phyloP scores from a whole-genome alignment of 2,797 vertebrate genomes.

The Sandelia bainsii region DNA sequence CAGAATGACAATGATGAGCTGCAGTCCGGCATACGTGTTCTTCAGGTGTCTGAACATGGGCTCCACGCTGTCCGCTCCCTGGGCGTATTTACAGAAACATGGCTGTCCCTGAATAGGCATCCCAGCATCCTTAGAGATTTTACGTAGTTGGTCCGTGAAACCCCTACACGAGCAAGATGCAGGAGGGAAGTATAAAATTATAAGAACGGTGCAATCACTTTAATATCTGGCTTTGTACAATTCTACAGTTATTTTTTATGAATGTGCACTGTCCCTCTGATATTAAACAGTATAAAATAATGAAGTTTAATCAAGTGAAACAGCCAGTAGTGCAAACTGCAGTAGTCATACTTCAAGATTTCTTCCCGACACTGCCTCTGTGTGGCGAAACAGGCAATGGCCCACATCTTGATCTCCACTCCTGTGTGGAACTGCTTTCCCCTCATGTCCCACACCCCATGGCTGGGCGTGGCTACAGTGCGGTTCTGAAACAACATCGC shows the following conservation, averaged over 20 bases:
- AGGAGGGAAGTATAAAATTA: background rate
- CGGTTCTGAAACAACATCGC: conserved; percentile 89
- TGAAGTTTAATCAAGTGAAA: too few relatives aligned
- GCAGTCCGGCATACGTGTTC: conserved; percentile 95
- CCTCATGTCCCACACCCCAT: conserved; percentile 98
- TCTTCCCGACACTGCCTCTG: conserved; percentile 98
- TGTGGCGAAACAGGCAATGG: conserved; percentile 98
- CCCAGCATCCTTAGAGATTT: conserved; percentile 98
- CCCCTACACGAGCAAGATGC: conserved; percentile 51
- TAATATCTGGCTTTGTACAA: too few relatives aligned
- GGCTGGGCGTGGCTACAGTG: conserved; percentile 97
- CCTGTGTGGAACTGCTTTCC: conserved; percentile 99
- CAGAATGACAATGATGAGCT: conserved; percentile 97
- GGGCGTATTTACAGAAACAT: conserved; percentile 98
- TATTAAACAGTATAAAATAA: too few relatives aligned
- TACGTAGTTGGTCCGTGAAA: conserved; percentile 97
- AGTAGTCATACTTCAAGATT: conserved; percentile 92
- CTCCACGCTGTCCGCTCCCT: conserved; percentile 98
- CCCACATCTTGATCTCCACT: conserved; percentile 99
- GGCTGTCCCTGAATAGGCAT: conserved; percentile 99
- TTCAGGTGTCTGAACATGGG: conserved; percentile 99
- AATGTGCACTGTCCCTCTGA: too few relatives aligned
- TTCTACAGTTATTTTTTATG: too few relatives aligned
- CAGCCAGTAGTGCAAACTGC: too few relatives aligned
- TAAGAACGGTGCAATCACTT: background rate